Base-by-base conservation (phyloP, 2,113 vertebrate species). In the Merops nubicus region DNA sequence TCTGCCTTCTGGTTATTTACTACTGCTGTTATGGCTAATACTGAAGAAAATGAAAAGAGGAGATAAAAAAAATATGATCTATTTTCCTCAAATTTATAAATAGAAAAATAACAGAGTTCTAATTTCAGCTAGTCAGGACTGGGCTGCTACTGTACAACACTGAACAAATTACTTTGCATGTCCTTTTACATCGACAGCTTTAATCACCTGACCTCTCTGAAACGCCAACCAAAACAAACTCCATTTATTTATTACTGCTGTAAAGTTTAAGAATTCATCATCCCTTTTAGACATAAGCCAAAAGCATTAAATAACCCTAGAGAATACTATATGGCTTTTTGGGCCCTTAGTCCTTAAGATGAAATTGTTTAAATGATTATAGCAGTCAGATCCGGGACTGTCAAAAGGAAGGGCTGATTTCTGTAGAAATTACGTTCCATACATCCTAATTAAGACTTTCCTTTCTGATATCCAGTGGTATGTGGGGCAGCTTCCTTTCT, bases 381-480 rank as follows among this genome's bases (percentile, higher is more conserved):
- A 89, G 40, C 75, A 86, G 78, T 8, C 2, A 3, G 76, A 70
- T 20, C 47, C 85, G 51, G 25, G 53, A 77, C 56, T 59, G 73
- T 79, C 90, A 83, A 95, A 97, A 97, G 97, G 88, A 97, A 97
- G 94, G 88, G 92, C 95, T 95, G 72, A 90, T 93, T 85, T 95
- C 47, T 95, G 89, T 87, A 97, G 88, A 95, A 97, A 97, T 83
- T 74, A 53, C 88, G 81, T 92, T 93, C 91, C 13, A 20, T n/a
- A 91, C 92, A 83, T 91, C 51, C 86, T 98, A 96, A 98, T 97
- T 97, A 96, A 97, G 97, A 95, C 91, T 89, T 97, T 97, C 95
- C 95, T 96, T 96, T 96, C 80, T 97, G 97, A 97, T 97, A 96
- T 89, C 45, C 91, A 93, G 84, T 16, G 86, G 87, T 91, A 96